A percentile compares a stretch with the other conserved stretches of the same genome.
Evolutionary conservation across 2,797 vertebrate genomes (phyloP).

Genomic region (Lepilemur septentrionalis): DNA sequence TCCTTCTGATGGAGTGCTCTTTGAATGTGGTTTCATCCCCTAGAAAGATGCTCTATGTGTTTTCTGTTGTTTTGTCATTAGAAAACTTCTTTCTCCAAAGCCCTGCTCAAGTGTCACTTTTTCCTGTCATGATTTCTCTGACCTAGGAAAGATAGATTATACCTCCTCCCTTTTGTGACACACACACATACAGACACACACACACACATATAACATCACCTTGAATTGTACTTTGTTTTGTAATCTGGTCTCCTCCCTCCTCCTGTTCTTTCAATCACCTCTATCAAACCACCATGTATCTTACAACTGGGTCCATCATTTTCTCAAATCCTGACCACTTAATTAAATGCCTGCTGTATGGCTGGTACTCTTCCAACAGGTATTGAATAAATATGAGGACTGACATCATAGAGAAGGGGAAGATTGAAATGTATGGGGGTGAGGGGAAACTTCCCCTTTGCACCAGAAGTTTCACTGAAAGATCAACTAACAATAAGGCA

Average conservation of each 20-base stretch:
- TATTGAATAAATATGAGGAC: neutral
- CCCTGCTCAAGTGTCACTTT: neutral
- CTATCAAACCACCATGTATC: neutral
- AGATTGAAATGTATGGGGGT: neutral
- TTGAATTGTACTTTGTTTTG: neutral
- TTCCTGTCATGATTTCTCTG: neutral
- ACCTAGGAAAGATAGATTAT: neutral
- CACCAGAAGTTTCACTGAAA: neutral
- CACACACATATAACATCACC: neutral
- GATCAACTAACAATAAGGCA: neutral
- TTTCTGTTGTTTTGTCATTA: neutral
- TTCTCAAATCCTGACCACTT: neutral
- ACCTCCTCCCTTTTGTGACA: neutral
- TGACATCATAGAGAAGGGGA: neutral
- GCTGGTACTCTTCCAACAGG: neutral
- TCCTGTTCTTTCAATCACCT: neutral
- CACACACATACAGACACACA: neutral
- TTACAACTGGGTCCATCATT: neutral
- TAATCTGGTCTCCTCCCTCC: neutral
- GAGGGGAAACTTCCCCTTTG: neutral
- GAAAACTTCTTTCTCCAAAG: neutral
- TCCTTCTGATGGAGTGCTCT: neutral
- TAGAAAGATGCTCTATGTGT: neutral
- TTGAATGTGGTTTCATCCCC: neutral
- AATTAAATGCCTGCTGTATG: neutral